Conservation (phyloP, 2,113 vertebrate species). For the Aythya baeri region DNA sequence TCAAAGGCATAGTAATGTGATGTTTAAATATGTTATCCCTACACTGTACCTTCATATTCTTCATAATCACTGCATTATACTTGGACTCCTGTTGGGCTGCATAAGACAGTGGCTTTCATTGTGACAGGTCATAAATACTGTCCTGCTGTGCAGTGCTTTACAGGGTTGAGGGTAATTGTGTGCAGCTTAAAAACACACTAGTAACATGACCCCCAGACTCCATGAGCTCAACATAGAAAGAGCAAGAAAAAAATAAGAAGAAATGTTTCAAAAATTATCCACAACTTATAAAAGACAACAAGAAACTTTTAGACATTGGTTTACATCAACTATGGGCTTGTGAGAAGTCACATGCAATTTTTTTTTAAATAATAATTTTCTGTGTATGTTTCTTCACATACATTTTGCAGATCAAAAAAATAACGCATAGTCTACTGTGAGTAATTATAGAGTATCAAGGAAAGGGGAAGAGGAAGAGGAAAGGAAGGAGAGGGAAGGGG, state of each 20-base stretch:
- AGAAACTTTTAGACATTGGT: background rate
- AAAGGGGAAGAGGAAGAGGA: no score
- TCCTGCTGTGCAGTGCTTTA: conserved; percentile 69
- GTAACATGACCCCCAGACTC: conserved; percentile 62
- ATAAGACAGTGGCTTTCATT: conserved; percentile 67
- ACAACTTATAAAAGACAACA: conserved; percentile 22
- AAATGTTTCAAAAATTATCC: conserved; percentile 51
- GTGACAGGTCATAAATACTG: conserved; percentile 73
- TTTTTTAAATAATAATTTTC: background rate
- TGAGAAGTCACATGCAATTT: background rate
- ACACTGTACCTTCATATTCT: conserved; percentile 40
- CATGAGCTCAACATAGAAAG: conserved; percentile 44
- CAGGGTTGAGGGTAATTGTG: conserved; percentile 74
- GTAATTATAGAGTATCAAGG: background rate
- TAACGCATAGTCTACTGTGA: background rate
- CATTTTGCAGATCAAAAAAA: background rate
- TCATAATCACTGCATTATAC: conserved; percentile 63
- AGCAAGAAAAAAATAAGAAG: conserved; percentile 40
- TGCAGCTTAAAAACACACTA: conserved; percentile 76
- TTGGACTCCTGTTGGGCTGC: conserved; percentile 56
- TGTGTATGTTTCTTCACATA: background rate
- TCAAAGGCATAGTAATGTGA: conserved; percentile 49
- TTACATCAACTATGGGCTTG: background rate
- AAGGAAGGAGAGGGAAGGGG: no score
- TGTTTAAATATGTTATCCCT: conserved; percentile 71